Evolutionary conservation across 2,888 invertebrate genomes (phyloP).

Genomic region (Piscicola geometra): DNA sequence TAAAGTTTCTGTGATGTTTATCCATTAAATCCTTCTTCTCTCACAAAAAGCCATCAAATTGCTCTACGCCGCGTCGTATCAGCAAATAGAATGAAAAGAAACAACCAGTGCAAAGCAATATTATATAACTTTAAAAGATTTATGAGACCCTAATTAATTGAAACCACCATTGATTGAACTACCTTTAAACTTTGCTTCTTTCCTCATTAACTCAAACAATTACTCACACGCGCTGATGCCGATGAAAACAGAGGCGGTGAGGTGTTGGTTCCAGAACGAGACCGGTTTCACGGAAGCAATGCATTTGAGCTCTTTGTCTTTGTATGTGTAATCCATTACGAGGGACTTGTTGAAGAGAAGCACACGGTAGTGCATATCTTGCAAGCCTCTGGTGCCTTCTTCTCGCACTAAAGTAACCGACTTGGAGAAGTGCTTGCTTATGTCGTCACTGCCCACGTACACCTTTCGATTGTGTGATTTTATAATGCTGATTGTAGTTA

Average conservation of each 20-base stretch:
- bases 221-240: constrained; percentile 29
- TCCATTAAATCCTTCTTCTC: too few relatives aligned
- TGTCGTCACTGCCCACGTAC: constrained; percentile 33
- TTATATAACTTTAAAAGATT: too few relatives aligned
- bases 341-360: constrained; percentile 26
- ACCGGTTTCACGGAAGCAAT: constrained; percentile 11
- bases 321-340: constrained; percentile 25
- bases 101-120: too few relatives aligned
- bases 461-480: background rate
- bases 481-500: too few relatives aligned
- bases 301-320: constrained; percentile 35
- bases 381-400: constrained; percentile 19
- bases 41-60: too few relatives aligned
- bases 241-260: background rate
- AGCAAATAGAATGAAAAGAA: too few relatives aligned
- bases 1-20: too few relatives aligned
- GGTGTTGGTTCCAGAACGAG: background rate
- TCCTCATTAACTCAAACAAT: too few relatives aligned
- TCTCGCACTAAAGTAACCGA: constrained; percentile 12
- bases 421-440: constrained; percentile 22
- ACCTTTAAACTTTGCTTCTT: too few relatives aligned
- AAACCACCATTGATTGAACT: too few relatives aligned
- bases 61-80: too few relatives aligned
- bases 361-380: constrained; percentile 12
- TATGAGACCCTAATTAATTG: too few relatives aligned